Conservation (phyloP, 2,113 vertebrate genomes). For the Neofelis nebulosa region DNA sequence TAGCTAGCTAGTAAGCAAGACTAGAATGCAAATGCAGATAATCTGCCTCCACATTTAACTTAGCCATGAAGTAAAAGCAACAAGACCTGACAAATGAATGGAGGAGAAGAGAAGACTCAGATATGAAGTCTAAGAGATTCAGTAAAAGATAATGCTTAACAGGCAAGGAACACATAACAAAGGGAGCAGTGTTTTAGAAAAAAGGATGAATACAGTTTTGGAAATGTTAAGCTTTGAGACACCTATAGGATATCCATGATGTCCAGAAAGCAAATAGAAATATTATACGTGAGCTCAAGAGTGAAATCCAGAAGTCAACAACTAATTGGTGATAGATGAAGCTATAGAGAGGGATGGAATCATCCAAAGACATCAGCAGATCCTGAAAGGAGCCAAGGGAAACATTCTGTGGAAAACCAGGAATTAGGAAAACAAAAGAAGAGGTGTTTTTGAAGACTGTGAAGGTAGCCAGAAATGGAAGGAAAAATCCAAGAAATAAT, state of each 20-base stretch:
- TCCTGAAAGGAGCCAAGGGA: not conserved
- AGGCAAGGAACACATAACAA: not conserved
- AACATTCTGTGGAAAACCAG: not conserved
- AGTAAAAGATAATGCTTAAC: conserved; percentile 25
- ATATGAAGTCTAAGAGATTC: not conserved
- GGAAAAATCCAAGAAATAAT: conserved; percentile 34
- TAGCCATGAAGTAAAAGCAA: not conserved
- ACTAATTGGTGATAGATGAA: not conserved
- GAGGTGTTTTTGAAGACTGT: not conserved
- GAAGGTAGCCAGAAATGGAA: conserved; percentile 31
- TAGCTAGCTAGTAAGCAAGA: not conserved
- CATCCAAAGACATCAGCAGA: not conserved
- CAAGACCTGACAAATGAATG: not conserved
- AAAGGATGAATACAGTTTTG: not conserved
- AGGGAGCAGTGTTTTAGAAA: conserved; percentile 24
- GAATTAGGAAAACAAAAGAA: not conserved
- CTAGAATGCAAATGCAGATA: not conserved
- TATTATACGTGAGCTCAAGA: not conserved
- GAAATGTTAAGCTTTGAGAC: not conserved
- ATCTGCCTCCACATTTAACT: conserved; percentile 1
- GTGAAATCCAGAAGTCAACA: not conserved
- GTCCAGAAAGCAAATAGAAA: conserved; percentile 28
- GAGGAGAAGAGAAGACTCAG: not conserved
- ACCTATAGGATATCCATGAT: not conserved
- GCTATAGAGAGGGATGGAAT: not conserved